Conservation (phyloP, 1,140 invertebrate genomes). For the Agrypnia vestita region DNA sequence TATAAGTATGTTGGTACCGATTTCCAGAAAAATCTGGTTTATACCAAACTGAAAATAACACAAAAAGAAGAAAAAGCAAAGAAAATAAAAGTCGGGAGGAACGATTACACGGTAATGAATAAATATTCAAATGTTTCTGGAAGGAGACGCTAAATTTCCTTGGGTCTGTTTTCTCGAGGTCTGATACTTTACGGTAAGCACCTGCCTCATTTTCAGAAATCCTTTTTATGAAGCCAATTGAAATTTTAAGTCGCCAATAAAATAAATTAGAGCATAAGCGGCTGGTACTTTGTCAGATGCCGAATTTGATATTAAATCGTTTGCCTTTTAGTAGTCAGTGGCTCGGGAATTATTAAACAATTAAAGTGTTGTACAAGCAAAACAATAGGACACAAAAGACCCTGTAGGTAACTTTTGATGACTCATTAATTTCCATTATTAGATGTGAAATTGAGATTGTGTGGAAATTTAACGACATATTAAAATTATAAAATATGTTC, state of each 20-base stretch:
- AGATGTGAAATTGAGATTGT: background rate
- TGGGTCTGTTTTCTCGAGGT: slow-evolving; percentile 41
- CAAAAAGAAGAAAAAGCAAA: background rate
- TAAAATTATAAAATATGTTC: slow-evolving; percentile 10
- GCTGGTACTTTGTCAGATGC: slow-evolving; percentile 48
- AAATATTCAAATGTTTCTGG: slow-evolving; percentile 50
- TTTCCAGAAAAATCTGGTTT: slow-evolving; percentile 7
- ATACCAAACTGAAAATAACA: slow-evolving; percentile 19
- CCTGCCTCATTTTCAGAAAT: slow-evolving; percentile 50
- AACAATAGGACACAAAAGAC: slow-evolving; percentile 15
- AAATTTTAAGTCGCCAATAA: slow-evolving; percentile 61
- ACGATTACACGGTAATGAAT: slow-evolving; percentile 42
- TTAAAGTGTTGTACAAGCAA: slow-evolving; percentile 26
- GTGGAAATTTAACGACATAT: slow-evolving; percentile 15
- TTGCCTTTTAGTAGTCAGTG: slow-evolving; percentile 59
- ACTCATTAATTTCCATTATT: slow-evolving; percentile 32
- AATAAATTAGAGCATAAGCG: slow-evolving; percentile 60
- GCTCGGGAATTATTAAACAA: slow-evolving; percentile 31
- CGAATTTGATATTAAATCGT: slow-evolving; percentile 57
- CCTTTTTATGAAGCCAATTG: slow-evolving; percentile 60
- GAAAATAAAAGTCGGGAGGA: background rate
- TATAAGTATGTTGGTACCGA: background rate
- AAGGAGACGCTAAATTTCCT: slow-evolving; percentile 35
- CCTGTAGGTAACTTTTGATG: slow-evolving; percentile 24
- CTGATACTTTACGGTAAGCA: slow-evolving; percentile 52